A percentile compares a stretch with the other conserved stretches of the same genome.
These are phyloP conservation scores for Lycaon pictus DNA, from an alignment of 2,113 vertebrate genomes.

Conservation along the genomic window DNA sequence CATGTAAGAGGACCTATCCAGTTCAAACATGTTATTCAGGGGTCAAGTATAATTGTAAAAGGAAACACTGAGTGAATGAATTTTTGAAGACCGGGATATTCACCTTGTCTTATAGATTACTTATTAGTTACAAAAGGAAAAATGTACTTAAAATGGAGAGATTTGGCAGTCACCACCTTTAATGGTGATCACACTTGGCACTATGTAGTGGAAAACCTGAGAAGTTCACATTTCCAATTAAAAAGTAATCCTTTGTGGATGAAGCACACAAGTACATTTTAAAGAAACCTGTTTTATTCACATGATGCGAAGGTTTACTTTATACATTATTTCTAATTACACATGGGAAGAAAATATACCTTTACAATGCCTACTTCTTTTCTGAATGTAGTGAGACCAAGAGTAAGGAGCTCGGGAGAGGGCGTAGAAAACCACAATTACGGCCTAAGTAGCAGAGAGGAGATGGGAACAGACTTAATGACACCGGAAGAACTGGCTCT, in stretches of 20 bases:
- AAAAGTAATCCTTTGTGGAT: background rate
- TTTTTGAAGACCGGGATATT: constrained; percentile 2
- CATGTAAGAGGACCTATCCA: background rate
- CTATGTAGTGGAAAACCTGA: background rate
- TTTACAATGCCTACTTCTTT: background rate
- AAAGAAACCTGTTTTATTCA: constrained; percentile 7
- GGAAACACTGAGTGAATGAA: background rate
- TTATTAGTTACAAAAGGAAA: constrained; percentile 18
- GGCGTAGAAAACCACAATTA: background rate
- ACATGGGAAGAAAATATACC: background rate
- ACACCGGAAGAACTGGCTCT: background rate
- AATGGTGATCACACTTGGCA: background rate
- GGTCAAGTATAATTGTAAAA: background rate
- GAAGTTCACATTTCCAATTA: background rate
- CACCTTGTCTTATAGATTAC: background rate
- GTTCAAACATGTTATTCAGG: background rate
- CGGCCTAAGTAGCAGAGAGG: background rate
- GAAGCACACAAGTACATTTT: background rate
- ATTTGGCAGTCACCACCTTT: background rate
- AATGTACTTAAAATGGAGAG: background rate
- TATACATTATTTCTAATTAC: background rate
- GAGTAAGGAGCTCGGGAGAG: background rate
- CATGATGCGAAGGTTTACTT: background rate
- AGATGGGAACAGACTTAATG: background rate
- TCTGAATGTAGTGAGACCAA: background rate